Percentiles rank a stretch among this genome's conserved stretches.
These are phyloP conservation scores for Andrena bucephala DNA, from an alignment of 2,888 invertebrate species.

Conservation along the genomic window DNA sequence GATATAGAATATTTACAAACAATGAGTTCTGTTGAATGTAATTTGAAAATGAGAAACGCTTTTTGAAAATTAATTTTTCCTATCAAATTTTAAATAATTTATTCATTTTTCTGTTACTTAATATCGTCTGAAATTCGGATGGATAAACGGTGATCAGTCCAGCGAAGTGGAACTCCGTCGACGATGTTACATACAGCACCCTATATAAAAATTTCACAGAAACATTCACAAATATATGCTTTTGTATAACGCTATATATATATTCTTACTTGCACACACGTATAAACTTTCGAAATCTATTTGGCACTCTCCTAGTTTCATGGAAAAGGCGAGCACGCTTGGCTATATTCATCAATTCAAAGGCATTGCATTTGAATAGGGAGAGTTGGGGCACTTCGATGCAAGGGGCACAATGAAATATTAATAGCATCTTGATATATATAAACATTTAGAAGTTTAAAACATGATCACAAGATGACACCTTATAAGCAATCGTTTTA, in stretches of 20 bases:
- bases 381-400: too few species aligned
- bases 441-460: too few species aligned
- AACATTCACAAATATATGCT: conserved; percentile 51
- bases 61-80: not conserved
- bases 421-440: too few species aligned
- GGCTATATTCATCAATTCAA: conserved; percentile 83
- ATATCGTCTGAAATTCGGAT: not conserved
- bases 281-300: conserved; percentile 82
- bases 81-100: not conserved
- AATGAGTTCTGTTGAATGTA: not conserved
- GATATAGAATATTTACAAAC: not conserved
- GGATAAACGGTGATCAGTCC: conserved; percentile 25
- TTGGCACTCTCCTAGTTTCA: conserved; percentile 80
- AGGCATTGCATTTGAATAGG: conserved; percentile 82
- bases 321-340: conserved; percentile 80
- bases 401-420: too few species aligned
- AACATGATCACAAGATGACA: too few species aligned
- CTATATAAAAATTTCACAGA: conserved; percentile 68
- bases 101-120: not conserved
- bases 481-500: too few species aligned
- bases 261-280: conserved; percentile 62
- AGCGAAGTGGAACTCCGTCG: conserved; percentile 25
- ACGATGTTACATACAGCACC: conserved; percentile 45
- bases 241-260: conserved; percentile 50
- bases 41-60: not conserved